Evolutionary conservation across 2,888 invertebrate genomes (phyloP).

Genomic region (Cheilosia impressa): DNA sequence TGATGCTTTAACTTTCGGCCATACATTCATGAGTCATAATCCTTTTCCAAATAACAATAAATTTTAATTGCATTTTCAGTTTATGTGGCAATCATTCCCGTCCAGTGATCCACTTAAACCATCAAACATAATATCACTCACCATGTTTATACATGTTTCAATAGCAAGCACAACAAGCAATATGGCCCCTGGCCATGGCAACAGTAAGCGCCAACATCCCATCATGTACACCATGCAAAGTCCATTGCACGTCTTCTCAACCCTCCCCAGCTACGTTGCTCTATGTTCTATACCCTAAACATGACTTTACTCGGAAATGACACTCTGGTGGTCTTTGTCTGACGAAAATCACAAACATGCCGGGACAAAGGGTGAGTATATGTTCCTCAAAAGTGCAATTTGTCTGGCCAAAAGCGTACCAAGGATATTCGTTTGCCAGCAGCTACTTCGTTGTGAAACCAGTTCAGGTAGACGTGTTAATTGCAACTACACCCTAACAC

Average conservation of each 20-base stretch:
- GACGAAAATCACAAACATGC: neutral
- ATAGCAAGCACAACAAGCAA: neutral
- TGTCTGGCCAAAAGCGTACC: constrained; percentile 26
- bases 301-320: constrained; percentile 9
- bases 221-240: constrained; percentile 7
- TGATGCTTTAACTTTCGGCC: no score
- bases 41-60: neutral
- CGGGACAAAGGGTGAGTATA: neutral
- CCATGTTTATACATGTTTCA: constrained; percentile 34
- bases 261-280: neutral
- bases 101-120: neutral
- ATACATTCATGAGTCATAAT: no score
- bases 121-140: constrained; percentile 26
- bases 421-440: constrained; percentile 8
- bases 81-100: constrained; percentile 4
- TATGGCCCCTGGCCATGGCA: neutral
- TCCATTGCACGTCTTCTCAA: neutral
- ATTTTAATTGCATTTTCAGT: constrained; percentile 26
- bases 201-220: neutral
- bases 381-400: constrained; percentile 23
- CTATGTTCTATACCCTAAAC: neutral
- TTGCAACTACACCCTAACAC: constrained; percentile 33
- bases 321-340: neutral
- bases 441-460: constrained; percentile 1
- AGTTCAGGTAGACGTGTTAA: constrained; percentile 30